Evolutionary conservation across 2,113 vertebrate genomes (phyloP).

Genomic region (Phainopepla nitens): DNA sequence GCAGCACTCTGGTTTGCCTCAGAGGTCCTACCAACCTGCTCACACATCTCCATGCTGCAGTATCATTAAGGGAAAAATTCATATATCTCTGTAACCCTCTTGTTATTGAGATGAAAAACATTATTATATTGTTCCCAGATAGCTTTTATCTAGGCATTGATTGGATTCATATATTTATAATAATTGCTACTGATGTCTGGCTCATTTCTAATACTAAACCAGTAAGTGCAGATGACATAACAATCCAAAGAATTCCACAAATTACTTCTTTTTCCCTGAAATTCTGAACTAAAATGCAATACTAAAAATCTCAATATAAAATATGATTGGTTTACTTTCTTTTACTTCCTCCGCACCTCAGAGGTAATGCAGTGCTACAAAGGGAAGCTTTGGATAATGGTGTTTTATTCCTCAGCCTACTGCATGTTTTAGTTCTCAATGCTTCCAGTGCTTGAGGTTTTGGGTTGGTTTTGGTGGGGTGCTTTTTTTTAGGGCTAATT

Average conservation of each 20-base stretch:
- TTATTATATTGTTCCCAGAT: not conserved
- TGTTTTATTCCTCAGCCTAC: not conserved
- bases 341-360: rapidly evolving
- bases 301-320: not conserved
- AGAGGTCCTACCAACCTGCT: not conserved
- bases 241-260: not conserved
- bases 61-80: not conserved
- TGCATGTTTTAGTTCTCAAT: not conserved
- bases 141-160: not conserved
- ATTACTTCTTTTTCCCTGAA: not conserved
- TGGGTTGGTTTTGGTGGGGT: not conserved
- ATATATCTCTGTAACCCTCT: not conserved
- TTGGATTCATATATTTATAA: not conserved
- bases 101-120: not conserved
- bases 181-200: not conserved
- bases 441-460: not conserved
- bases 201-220: not conserved
- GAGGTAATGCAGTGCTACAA: not conserved
- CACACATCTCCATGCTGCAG: not conserved
- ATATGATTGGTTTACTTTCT: not conserved
- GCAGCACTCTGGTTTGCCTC: not conserved
- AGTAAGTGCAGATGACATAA: not conserved
- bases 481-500: too few species aligned
- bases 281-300: not conserved
- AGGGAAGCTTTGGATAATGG: not conserved